phyloP scores from a whole-genome alignment of 2,888 invertebrate genomes.

The Cacoxenus indagator region DNA sequence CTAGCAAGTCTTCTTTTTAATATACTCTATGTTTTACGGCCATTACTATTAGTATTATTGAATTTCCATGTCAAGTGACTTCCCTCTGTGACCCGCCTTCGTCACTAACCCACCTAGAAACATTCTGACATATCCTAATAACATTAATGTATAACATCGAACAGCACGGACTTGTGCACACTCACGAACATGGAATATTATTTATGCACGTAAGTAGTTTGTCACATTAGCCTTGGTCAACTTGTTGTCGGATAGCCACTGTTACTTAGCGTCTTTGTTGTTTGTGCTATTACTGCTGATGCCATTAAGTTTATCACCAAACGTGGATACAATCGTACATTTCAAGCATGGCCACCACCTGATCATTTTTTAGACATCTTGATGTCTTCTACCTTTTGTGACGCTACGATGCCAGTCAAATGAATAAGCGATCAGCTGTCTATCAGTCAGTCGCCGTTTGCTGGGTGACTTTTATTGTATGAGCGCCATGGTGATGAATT shows the following conservation, averaged over 20 bases:
- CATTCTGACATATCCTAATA: background rate
- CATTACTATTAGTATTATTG: conserved; percentile 58
- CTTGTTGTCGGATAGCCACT: background rate
- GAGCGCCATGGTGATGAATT: background rate
- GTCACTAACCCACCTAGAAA: conserved; percentile 13
- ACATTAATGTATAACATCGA: conserved; percentile 59
- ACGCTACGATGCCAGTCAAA: conserved; percentile 2
- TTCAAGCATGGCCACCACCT: background rate
- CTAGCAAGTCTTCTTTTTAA: conserved; percentile 26
- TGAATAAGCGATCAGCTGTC: background rate
- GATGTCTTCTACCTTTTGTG: background rate
- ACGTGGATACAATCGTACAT: conserved; percentile 35
- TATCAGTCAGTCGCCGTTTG: background rate
- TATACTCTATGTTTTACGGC: conserved; percentile 24
- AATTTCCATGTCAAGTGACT: conserved; percentile 44
- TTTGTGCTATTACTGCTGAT: conserved; percentile 23
- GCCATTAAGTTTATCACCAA: conserved; percentile 39
- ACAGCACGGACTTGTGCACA: background rate
- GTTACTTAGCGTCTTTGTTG: too few relatives aligned
- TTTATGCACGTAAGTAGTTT: conserved; percentile 62
- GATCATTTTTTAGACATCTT: conserved; percentile 5
- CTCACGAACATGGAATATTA: conserved; percentile 41
- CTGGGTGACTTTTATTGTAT: background rate
- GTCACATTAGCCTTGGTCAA: conserved; percentile 55
- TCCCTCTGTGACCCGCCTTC: background rate